A percentile compares a stretch with the other conserved stretches of the same genome.
phyloP scores from a whole-genome alignment of 2,113 vertebrate genomes.

The Oceanites oceanicus region DNA sequence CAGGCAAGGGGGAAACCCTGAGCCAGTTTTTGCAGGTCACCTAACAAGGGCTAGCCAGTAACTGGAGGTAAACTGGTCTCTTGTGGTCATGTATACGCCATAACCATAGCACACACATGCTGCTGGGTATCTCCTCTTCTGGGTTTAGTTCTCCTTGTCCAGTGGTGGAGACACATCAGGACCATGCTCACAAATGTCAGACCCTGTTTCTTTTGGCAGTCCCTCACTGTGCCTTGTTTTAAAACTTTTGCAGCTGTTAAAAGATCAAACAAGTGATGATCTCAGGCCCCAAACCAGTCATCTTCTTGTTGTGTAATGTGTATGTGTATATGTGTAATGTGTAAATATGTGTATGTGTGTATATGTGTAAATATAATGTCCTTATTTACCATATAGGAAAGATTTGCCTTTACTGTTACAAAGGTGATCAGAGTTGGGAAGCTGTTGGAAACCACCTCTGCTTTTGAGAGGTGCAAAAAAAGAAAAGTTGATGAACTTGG shows the following conservation, averaged over 20 bases:
- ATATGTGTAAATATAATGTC: background rate
- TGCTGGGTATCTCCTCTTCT: background rate
- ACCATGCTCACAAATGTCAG: background rate
- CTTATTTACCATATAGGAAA: background rate
- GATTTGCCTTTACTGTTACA: background rate
- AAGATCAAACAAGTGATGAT: background rate
- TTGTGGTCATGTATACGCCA: background rate
- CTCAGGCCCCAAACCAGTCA: background rate
- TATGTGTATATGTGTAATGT: too few species aligned
- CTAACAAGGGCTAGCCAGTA: background rate
- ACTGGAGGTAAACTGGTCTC: background rate
- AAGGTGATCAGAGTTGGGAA: background rate
- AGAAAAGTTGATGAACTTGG: background rate
- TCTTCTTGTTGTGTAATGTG: background rate
- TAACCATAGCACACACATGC: accelerated
- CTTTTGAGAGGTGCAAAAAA: background rate
- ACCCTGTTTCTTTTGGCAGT: background rate
- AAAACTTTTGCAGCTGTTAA: background rate
- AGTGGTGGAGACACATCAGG: too few species aligned
- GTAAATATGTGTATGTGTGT: too few species aligned
- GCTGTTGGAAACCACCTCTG: background rate
- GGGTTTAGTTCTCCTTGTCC: background rate
- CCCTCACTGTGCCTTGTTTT: background rate
- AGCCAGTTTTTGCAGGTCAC: background rate
- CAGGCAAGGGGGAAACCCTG: background rate